These are phyloP conservation scores for Felis catus DNA, from an alignment of 2,113 vertebrate species.

Conservation along the genomic window F.catus_Fca126_mat1.0 CM031421.1:111826001-111826500, in stretches of 20 bases:
- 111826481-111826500: accelerated
- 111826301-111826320: accelerated
- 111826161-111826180: background rate
- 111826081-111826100: accelerated
- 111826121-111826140: background rate
- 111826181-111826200: accelerated
- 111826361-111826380: accelerated
- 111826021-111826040: background rate
- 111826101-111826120: accelerated
- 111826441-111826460: accelerated
- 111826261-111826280: accelerated
- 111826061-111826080: background rate
- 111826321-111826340: accelerated
- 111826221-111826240: too few relatives aligned
- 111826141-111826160: too few relatives aligned
- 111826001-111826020: accelerated
- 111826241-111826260: accelerated
- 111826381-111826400: accelerated
- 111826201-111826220: accelerated
- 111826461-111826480: background rate
- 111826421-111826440: background rate
- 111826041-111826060: too few relatives aligned
- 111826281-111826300: background rate
- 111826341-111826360: accelerated
- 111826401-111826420: accelerated